These are phyloP conservation scores for Python bivittatus DNA, from an alignment of 2,113 vertebrate species.

Conservation along the genomic window DNA sequence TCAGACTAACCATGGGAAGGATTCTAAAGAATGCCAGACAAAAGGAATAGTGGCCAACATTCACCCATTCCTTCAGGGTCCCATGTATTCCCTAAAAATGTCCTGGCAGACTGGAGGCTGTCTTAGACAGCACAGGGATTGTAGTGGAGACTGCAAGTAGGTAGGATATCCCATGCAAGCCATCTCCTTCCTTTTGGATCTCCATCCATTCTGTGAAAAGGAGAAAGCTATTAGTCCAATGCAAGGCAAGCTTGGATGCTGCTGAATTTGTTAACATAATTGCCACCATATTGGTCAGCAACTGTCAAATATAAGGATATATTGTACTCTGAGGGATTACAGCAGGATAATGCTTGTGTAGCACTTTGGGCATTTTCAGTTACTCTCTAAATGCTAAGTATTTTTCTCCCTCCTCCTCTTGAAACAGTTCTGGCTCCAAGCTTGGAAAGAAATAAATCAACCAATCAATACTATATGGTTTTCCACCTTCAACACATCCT, in stretches of 20 bases:
- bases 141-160: not conserved
- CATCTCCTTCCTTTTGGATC: not conserved
- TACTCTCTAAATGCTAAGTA: not conserved
- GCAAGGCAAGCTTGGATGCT: not conserved
- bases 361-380: not conserved
- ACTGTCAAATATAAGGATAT: constrained; percentile 7
- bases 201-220: not conserved
- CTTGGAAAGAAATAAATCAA: not conserved
- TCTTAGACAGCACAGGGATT: not conserved
- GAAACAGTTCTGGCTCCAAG: not conserved
- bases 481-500: not conserved
- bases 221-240: not conserved
- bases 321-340: not conserved
- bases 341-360: not conserved
- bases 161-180: not conserved
- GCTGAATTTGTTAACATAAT: not conserved
- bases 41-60: not conserved
- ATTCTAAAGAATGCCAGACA: not conserved
- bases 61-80: no score
- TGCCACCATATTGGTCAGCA: not conserved
- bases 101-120: not conserved
- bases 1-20: no score
- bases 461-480: not conserved
- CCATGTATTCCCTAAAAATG: not conserved
- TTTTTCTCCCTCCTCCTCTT: not conserved